Base-by-base conservation (phyloP, 2,113 vertebrate genomes). In the Chelonoidis abingdonii region DNA sequence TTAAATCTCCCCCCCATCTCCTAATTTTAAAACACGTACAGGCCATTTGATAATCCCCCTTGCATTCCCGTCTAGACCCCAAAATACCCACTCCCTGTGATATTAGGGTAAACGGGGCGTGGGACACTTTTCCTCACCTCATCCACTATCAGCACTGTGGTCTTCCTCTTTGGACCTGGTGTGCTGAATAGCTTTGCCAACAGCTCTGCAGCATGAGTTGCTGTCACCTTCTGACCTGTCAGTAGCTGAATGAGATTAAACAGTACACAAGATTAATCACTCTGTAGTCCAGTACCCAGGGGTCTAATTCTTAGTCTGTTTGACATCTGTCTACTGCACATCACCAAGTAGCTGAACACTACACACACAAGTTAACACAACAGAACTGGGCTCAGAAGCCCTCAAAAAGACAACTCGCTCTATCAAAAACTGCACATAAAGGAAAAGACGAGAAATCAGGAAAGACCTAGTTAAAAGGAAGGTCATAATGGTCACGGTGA, bases 151-250 rank as follows among this genome's bases (percentile, higher is more conserved):
- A 99, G 98, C 88, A 99, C 98, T 0, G 99, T 99, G 25, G 98
- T 98, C 94, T 99, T 98, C 95, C 98, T 99, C 95, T 98, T 98
- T 19, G 99, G 98, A 0, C 98, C 98, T 3, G 96, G 97, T 11
- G 97, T 98, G 84, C 95, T 97, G 97, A 99, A 99, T 31, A 98
- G 98, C 94, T 99, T 99, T 92, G 99, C 98, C 95, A 99, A 97
- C 86, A 99, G 98, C 10, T 97, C 95, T 4, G 99, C 99, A 0
- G 99, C 99, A 22, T 99, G 99, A 90, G 98, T 98, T 24, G 99
- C 98, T 3, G 99, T 99, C 69, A 98, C 99, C 97, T 99, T 99
- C 97, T 99, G 99, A 92, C 99, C 98, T 1, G 99, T 99, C 96
- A 99, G 97, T 88, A 99, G 98, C 99, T 99, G 97, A 53, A 94